Evolutionary conservation across 2,113 vertebrate genomes (phyloP).

Genomic region (Cettia cetti): DNA sequence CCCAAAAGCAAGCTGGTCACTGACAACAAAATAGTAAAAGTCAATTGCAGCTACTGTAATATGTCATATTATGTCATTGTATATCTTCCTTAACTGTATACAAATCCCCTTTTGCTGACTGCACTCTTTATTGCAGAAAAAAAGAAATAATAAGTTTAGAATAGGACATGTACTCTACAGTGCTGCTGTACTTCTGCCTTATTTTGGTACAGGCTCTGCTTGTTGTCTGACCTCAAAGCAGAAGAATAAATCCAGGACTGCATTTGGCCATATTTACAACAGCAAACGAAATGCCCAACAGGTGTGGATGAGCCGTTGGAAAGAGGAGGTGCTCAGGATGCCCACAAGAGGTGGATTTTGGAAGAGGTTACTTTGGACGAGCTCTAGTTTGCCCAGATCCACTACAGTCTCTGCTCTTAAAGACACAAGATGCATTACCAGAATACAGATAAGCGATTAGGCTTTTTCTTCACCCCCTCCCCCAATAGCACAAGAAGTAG

Average conservation of each 20-base stretch:
- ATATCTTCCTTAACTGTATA: background rate
- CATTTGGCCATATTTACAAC: background rate
- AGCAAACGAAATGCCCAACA: background rate
- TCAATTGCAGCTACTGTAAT: background rate
- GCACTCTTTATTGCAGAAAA: background rate
- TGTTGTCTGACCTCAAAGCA: background rate
- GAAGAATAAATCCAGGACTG: background rate
- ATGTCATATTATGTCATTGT: background rate
- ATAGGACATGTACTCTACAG: background rate
- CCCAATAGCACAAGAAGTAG: background rate
- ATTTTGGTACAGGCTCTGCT: background rate
- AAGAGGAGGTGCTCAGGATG: background rate
- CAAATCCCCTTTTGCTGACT: background rate
- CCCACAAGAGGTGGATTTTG: background rate
- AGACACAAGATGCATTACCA: background rate
- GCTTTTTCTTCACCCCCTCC: background rate
- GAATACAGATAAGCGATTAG: background rate
- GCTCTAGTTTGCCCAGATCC: background rate
- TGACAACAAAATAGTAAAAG: background rate
- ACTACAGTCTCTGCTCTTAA: background rate
- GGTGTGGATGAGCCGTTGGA: background rate
- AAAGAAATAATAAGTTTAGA: background rate
- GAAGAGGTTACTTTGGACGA: background rate
- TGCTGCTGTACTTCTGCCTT: background rate
- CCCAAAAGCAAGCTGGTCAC: background rate